Evolutionary conservation across 2,113 vertebrate genomes (phyloP), one percentile per base, ranked within the genome.

Genomic region (Uria lomvia): DNA sequence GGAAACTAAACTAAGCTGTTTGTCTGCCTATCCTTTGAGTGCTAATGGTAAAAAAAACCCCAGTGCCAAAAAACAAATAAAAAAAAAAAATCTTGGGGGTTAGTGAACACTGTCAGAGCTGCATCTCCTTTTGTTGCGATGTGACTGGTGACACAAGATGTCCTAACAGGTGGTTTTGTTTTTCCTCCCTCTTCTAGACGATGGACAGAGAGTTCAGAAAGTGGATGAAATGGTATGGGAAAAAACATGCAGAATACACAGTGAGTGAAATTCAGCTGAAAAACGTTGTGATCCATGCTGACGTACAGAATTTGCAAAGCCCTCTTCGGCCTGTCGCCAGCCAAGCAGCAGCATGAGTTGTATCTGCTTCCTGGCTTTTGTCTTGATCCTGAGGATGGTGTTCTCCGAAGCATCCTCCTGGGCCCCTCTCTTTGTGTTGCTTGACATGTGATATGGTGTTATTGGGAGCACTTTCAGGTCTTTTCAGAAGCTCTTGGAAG

Each of bases 221-320:
- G 97, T 99, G 99, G 99, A 99, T 99, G 99, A 99, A 99, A 96
- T 99, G 99, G 99, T 99, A 99, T 97, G 99, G 99, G 89, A 99
- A 99, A 98, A 99, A 99, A 97, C 99, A 99, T 38, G 99, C 99
- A 86, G 99, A 99, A 96, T 99, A 99, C 98, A 99, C 99, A 98
- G 99, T 99, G 98, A 99, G 99, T 99, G 94, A 89, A 88, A 92
- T 87, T 94, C 94, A 73, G 52, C 95, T 94, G 84, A 22, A 84
- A 23, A 24, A 15, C 55, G 32, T 55, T 15, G 19, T 88, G 47
- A 32, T 59, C 79, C 62, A 0, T 60, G n/a, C 40, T 82, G 52
- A n/a, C 9, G 16, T 73, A 34, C 74, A 90, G 74, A 90, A 62
- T 66, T 58, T 93, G 68, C 38, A 6, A 60, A 72, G 58, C 20